Conservation (phyloP, 92 coral and sea anemone species). For the Porites cylindrica region DNA sequence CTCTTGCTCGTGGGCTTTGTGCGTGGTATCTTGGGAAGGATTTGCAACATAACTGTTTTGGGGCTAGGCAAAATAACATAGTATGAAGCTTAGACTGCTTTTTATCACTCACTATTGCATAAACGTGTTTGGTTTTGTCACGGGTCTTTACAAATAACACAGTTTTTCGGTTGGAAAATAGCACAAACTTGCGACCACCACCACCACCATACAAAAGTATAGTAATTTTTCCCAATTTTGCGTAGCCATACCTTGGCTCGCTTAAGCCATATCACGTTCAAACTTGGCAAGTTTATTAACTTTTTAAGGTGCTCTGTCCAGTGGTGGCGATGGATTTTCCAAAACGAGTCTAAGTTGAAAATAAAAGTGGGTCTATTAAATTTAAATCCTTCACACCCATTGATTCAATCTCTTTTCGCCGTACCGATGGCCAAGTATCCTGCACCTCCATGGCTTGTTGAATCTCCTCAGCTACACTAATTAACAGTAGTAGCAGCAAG, state of each 20-base stretch:
- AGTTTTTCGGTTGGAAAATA: no score
- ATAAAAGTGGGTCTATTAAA: background rate
- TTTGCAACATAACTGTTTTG: slow-evolving; percentile 17
- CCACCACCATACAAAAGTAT: slow-evolving; percentile 4
- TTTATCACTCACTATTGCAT: background rate
- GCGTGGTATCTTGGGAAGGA: slow-evolving; percentile 18
- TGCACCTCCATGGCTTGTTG: background rate
- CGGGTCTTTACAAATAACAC: no score
- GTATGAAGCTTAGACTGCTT: background rate
- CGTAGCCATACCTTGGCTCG: slow-evolving; percentile 2
- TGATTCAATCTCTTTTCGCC: background rate
- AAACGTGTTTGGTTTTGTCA: slow-evolving; percentile 8
- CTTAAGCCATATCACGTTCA: background rate
- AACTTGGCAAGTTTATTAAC: background rate
- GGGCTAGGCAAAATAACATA: slow-evolving; percentile 1
- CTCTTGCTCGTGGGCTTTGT: background rate
- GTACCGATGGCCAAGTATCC: slow-evolving; percentile 3
- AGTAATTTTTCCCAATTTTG: background rate
- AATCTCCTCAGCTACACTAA: background rate
- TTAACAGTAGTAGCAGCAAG: slow-evolving; percentile 2
- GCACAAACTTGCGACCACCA: background rate
- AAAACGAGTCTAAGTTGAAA: background rate
- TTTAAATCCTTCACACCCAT: slow-evolving; percentile 6
- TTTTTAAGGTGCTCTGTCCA: background rate
- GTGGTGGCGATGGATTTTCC: slow-evolving; percentile 11